phyloP scores from a whole-genome alignment of 2,888 invertebrate genomes.

The Morpho deidamia region DNA sequence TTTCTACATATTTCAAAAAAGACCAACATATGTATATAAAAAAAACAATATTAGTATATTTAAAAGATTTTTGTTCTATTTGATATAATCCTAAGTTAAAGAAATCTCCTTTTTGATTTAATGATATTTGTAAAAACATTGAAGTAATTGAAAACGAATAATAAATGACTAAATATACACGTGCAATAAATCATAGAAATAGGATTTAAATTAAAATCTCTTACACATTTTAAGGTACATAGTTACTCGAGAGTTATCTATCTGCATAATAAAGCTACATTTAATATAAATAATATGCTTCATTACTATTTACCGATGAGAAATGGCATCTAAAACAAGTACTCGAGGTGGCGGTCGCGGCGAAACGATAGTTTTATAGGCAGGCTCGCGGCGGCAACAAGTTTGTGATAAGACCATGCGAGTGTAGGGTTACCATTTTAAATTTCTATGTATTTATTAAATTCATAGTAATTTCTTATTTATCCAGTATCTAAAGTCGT shows the following conservation, averaged over 20 bases:
- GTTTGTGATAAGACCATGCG: conserved; percentile 71
- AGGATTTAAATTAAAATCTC: not conserved
- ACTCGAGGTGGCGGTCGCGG: conserved; percentile 49
- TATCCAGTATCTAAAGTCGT: too few species aligned
- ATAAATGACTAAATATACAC: not conserved
- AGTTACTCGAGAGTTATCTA: conserved; percentile 1
- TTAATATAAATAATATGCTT: conserved; percentile 56
- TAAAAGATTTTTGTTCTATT: too few species aligned
- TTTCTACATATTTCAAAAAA: too few species aligned
- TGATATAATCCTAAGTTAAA: too few species aligned
- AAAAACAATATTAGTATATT: too few species aligned
- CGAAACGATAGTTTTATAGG: conserved; percentile 50
- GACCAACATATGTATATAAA: too few species aligned
- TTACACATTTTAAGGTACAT: not conserved
- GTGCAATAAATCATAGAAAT: conserved; percentile 1
- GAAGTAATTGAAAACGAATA: not conserved
- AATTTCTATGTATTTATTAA: too few species aligned
- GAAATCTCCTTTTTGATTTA: too few species aligned
- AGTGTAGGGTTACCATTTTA: conserved; percentile 17
- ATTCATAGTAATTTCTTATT: too few species aligned
- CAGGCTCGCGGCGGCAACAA: conserved; percentile 59
- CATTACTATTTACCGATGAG: conserved; percentile 50
- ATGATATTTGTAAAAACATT: not conserved
- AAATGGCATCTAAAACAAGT: conserved; percentile 60
- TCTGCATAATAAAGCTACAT: conserved; percentile 47